These are phyloP conservation scores for Anthrax anthrax DNA, from an alignment of 2,888 invertebrate species.

Conservation along the genomic window DNA sequence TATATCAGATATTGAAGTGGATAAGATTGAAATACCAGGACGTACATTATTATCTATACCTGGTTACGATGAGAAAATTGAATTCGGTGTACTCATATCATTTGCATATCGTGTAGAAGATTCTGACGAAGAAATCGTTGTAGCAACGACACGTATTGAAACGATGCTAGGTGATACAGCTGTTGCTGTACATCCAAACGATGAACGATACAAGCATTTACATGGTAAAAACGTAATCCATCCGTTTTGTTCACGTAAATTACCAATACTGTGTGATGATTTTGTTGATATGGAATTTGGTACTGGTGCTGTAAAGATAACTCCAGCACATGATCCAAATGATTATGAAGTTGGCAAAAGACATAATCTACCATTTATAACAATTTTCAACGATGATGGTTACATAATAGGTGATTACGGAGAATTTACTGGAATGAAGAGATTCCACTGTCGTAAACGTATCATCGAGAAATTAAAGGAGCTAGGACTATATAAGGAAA, in stretches of 20 bases:
- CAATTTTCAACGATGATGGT: slow-evolving; percentile 87
- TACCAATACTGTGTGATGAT: slow-evolving; percentile 83
- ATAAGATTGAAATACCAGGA: slow-evolving; percentile 80
- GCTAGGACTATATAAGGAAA: slow-evolving; percentile 58
- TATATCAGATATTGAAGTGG: slow-evolving; percentile 98
- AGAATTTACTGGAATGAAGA: slow-evolving; percentile 68
- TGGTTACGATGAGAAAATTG: slow-evolving; percentile 52
- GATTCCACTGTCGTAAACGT: slow-evolving; percentile 77
- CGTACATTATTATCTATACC: slow-evolving; percentile 78
- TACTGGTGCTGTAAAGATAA: slow-evolving; percentile 97
- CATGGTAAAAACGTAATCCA: slow-evolving; percentile 73
- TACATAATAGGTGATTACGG: slow-evolving; percentile 65
- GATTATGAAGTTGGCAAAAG: slow-evolving; percentile 93
- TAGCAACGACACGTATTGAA: slow-evolving; percentile 95
- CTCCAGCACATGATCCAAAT: slow-evolving; percentile 93
- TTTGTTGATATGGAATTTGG: slow-evolving; percentile 94
- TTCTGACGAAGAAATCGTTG: slow-evolving; percentile 63
- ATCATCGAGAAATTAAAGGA: slow-evolving; percentile 64
- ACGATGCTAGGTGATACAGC: slow-evolving; percentile 98
- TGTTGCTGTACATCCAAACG: slow-evolving; percentile 93
- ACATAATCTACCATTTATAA: slow-evolving; percentile 73
- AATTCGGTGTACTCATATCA: slow-evolving; percentile 82
- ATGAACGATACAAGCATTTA: slow-evolving; percentile 66
- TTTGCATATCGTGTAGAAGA: slow-evolving; percentile 72
- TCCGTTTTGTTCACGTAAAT: slow-evolving; percentile 68